Evolutionary conservation across 2,888 invertebrate genomes (phyloP).

Genomic region (Latheticus oryzae): DNA sequence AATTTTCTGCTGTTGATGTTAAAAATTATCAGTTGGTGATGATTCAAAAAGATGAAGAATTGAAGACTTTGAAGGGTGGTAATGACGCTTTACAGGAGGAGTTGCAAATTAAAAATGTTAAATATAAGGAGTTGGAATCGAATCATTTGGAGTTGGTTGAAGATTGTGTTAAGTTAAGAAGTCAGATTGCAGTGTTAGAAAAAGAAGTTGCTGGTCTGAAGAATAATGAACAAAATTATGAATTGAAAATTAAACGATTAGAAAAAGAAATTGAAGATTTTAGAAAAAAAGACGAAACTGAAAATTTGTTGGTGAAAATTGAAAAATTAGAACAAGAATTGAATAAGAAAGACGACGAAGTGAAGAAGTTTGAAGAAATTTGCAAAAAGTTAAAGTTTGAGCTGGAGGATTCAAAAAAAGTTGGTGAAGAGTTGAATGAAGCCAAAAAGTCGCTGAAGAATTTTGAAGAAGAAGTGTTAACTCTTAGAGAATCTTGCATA

Average conservation of each 20-base stretch:
- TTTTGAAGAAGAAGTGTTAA: conserved; percentile 43
- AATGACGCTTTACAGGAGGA: conserved; percentile 65
- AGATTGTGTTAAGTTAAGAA: conserved; percentile 50
- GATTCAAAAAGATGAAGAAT: conserved; percentile 66
- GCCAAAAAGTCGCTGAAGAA: conserved; percentile 41
- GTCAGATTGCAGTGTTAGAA: conserved; percentile 46
- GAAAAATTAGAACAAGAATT: conserved; percentile 30
- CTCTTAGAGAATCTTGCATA: too few relatives aligned
- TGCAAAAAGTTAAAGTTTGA: too few relatives aligned
- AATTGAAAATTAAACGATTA: conserved; percentile 42
- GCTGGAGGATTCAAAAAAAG: too few relatives aligned
- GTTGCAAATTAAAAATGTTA: conserved; percentile 44
- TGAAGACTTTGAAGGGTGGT: conserved; percentile 60
- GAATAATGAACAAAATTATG: conserved; percentile 39
- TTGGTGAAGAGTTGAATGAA: too few relatives aligned
- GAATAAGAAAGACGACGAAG: not conserved
- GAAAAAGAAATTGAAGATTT: conserved; percentile 47
- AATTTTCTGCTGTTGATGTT: conserved; percentile 50
- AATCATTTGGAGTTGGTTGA: conserved; percentile 60
- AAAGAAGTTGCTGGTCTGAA: conserved; percentile 45
- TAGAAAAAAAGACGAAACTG: conserved; percentile 41
- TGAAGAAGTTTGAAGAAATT: conserved; percentile 24
- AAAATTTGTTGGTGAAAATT: too few relatives aligned
- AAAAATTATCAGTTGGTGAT: conserved; percentile 67
- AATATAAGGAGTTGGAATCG: conserved; percentile 55